phyloP scores from a whole-genome alignment of 2,113 vertebrate species.

The Nycticebus coucang region DNA sequence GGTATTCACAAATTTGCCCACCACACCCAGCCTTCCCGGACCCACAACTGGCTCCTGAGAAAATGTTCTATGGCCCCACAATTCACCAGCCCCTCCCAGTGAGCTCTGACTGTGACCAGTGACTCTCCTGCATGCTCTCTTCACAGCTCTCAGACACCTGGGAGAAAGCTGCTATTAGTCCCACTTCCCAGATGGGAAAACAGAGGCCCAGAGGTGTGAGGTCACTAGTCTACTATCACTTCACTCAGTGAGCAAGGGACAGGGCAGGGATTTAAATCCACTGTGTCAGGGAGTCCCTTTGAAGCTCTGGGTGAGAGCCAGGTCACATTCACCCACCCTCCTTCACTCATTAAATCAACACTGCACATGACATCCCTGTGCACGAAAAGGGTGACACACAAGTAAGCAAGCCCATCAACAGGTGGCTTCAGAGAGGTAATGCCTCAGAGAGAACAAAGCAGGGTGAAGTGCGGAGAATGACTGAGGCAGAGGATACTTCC shows the following conservation, averaged over 20 bases:
- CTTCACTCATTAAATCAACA: not conserved
- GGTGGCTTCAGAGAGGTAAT: not conserved
- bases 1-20: no score
- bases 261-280: not conserved
- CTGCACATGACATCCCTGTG: not conserved
- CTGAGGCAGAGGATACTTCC: accelerated
- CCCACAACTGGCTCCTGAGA: not conserved
- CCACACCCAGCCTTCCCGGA: no score
- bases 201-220: not conserved
- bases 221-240: no score
- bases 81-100: accelerated
- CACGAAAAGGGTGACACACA: not conserved
- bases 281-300: not conserved
- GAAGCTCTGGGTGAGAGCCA: accelerated
- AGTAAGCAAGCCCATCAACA: not conserved
- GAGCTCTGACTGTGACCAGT: not conserved
- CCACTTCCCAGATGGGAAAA: not conserved
- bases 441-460: not conserved
- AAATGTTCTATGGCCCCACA: not conserved
- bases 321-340: not conserved
- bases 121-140: accelerated
- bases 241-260: not conserved
- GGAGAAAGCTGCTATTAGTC: not conserved
- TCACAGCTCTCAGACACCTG: not conserved
- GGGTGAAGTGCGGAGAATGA: not conserved